Evolutionary conservation across 2,888 invertebrate species (phyloP), one percentile per base, ranked within the genome.

Genomic region (Disparrhopalites patrizii): DNA sequence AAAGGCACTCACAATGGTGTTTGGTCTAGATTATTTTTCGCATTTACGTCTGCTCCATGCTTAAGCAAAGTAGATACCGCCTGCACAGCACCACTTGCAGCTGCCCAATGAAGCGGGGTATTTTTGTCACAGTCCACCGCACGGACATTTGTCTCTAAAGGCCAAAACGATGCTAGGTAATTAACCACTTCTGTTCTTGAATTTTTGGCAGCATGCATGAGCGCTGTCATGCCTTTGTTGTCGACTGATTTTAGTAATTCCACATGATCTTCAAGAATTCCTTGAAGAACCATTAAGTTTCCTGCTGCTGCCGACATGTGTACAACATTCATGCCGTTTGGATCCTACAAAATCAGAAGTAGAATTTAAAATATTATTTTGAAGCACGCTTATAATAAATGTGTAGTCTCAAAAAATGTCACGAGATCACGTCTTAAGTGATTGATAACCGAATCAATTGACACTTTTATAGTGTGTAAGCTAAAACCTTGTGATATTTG

Each of bases 81-180:
- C 30, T 58, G 58, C 18, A 57, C 18, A 20, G 65, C 57, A 23
- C 65, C 65, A 38, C 65, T 51, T 7, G 51, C 52, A 1, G 65
- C 58, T 18, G 65, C 65, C 65, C 65, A 65, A 52, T 65, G 65
- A 31, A 65, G 47, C n/a, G 65, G 36, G 15, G 65, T 65, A 40
- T 65, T 65, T 15, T 51, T 43, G n/a, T 65, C 51, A 3, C 40
- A 30, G 38, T 65, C 65, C 13, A 51, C 33, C 13, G 47, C 51
- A 5, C 56, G 40, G 5, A 63, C 54, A 55, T 63, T 54, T 10
- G 38, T 63, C 33, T 54, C 40, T 40, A 10, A 4, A 2, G 63
- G 31, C 54, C 63, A 55, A 40, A 54, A 55, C 1, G 36, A 30
- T 40, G 62, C 62, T 25, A 62, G 52, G 23, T 55, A 55, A 36